phyloP scores from a whole-genome alignment of 2,888 invertebrate genomes.

The Brachypalpus laphriformis region DNA sequence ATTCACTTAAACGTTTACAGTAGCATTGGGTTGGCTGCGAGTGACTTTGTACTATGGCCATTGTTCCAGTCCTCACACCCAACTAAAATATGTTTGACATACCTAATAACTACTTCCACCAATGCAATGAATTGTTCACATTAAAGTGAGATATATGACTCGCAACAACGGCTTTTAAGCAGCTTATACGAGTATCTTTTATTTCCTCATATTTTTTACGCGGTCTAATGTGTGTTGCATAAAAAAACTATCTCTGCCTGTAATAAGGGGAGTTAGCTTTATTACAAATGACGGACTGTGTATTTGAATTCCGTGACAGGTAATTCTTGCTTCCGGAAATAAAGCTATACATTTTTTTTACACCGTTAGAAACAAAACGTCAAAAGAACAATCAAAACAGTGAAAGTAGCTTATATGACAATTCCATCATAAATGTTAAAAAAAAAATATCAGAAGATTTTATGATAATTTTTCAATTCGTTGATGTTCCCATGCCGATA shows the following conservation, averaged over 20 bases:
- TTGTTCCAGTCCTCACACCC: too few species aligned
- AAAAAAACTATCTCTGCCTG: background rate
- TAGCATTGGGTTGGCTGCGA: too few species aligned
- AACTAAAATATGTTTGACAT: background rate
- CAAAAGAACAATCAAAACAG: slow-evolving; percentile 19
- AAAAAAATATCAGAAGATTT: background rate
- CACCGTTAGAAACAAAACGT: background rate
- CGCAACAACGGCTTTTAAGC: background rate
- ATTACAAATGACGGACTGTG: background rate
- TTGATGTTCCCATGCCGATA: slow-evolving; percentile 15
- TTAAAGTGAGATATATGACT: background rate
- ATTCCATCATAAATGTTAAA: slow-evolving; percentile 13
- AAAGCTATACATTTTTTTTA: background rate
- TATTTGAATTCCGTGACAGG: background rate
- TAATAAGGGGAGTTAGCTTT: background rate
- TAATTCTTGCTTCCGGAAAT: slow-evolving; percentile 9
- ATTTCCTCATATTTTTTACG: background rate
- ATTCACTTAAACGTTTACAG: too few species aligned
- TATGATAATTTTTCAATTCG: slow-evolving; percentile 7
- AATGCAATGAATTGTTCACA: background rate
- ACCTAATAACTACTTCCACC: background rate
- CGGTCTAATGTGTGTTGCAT: background rate
- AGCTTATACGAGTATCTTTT: background rate
- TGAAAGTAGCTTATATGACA: slow-evolving; percentile 7
- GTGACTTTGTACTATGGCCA: too few species aligned